Evolutionary conservation across 2,113 vertebrate species (phyloP).

Genomic region (Gasterosteus nipponicus): DNA sequence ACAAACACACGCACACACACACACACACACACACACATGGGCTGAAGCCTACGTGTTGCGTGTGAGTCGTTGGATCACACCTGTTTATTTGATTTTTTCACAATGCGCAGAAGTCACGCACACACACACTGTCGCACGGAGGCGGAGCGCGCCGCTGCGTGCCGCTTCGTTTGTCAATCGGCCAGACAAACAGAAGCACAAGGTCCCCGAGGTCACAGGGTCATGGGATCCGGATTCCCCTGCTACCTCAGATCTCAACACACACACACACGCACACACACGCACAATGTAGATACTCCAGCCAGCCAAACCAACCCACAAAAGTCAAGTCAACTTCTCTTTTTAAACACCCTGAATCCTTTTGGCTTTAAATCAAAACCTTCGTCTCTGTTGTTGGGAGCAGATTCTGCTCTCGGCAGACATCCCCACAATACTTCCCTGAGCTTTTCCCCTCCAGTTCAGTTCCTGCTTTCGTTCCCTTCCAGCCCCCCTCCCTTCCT

Average conservation of each 20-base stretch:
- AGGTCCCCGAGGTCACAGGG: conserved; percentile 70
- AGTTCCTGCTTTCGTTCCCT: conserved; percentile 31
- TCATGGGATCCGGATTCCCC: conserved; percentile 72
- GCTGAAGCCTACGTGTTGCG: conserved; percentile 32
- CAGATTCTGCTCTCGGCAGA: conserved; percentile 33
- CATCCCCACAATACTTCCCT: conserved; percentile 21
- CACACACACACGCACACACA: conserved; percentile 29
- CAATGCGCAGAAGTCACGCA: conserved; percentile 24
- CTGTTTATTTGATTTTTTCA: conserved; percentile 41
- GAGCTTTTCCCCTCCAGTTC: conserved; percentile 35
- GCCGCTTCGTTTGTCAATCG: conserved; percentile 80
- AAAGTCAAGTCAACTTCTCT: conserved; percentile 27
- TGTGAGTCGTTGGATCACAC: conserved; percentile 35
- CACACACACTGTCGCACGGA: conserved; percentile 37
- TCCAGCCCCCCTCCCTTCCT: neutral
- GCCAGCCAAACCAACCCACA: conserved; percentile 13
- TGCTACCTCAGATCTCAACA: neutral
- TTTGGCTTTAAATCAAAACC: conserved; percentile 45
- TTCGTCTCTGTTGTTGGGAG: conserved; percentile 23
- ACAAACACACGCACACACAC: conserved; percentile 66
- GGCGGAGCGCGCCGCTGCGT: conserved; percentile 53
- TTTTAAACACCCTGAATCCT: conserved; percentile 31
- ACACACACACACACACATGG: conserved; percentile 44
- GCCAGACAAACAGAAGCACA: conserved; percentile 81
- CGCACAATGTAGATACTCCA: neutral